Evolutionary conservation across 2,113 vertebrate genomes (phyloP).

Genomic region (Megaceryle maxima): DNA sequence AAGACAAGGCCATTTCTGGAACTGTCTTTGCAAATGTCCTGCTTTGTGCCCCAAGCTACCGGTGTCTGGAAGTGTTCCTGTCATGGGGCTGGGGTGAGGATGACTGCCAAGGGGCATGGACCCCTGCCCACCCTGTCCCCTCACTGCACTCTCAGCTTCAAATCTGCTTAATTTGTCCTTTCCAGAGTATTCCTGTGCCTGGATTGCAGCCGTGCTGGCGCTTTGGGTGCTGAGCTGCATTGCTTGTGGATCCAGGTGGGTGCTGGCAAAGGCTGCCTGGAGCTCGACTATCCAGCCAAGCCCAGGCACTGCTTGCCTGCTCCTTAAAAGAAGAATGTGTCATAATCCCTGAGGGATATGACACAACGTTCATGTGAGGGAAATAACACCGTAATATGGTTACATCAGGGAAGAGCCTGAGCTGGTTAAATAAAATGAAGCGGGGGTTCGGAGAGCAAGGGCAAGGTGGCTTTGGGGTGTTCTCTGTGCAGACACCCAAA

Average conservation of each 20-base stretch:
- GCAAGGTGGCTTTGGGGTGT: accelerated
- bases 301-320: background rate
- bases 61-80: background rate
- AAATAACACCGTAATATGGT: background rate
- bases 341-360: background rate
- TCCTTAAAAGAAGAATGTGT: background rate
- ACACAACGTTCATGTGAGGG: background rate
- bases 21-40: background rate
- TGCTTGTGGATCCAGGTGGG: accelerated
- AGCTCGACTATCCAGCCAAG: accelerated
- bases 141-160: background rate
- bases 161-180: background rate
- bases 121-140: no score
- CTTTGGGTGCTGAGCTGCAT: accelerated
- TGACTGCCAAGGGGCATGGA: background rate
- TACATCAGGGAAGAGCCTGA: background rate
- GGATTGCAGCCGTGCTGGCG: accelerated
- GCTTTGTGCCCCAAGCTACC: background rate
- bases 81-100: accelerated
- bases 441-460: accelerated
- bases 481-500: accelerated
- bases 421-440: background rate
- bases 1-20: background rate
- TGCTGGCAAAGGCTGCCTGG: background rate
- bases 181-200: background rate